Percentiles rank a stretch among this genome's conserved stretches.
phyloP scores from a whole-genome alignment of 1,140 invertebrate species.

The Pogonomyrmex barbatus region DNA sequence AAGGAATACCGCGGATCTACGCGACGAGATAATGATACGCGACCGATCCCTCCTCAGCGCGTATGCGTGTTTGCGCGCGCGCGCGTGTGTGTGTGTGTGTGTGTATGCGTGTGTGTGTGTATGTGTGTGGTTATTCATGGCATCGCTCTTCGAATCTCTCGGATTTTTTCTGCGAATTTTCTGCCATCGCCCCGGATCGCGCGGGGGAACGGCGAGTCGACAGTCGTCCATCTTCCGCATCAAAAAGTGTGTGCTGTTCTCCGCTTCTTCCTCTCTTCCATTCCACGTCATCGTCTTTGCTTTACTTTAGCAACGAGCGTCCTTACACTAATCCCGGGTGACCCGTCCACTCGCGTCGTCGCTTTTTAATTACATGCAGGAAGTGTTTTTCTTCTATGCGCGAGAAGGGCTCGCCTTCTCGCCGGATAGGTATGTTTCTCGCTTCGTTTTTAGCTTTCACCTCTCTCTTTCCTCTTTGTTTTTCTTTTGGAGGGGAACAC shows the following conservation, averaged over 20 bases:
- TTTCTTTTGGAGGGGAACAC: slow-evolving; percentile 55
- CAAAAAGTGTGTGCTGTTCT: slow-evolving; percentile 35
- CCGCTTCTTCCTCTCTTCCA: slow-evolving; percentile 69
- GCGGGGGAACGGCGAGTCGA: slow-evolving; percentile 71
- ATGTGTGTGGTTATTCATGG: background rate
- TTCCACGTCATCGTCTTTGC: slow-evolving; percentile 60
- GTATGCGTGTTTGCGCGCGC: background rate
- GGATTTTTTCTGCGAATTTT: slow-evolving; percentile 75
- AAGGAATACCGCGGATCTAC: slow-evolving; percentile 75
- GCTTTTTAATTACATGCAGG: slow-evolving; percentile 78
- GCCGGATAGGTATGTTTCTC: slow-evolving; percentile 64
- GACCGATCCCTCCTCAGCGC: slow-evolving; percentile 71
- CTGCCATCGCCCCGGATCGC: slow-evolving; percentile 57
- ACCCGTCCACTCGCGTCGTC: slow-evolving; percentile 82
- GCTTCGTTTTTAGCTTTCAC: slow-evolving; percentile 52
- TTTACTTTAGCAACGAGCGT: slow-evolving; percentile 70
- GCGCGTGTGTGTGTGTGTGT: no score
- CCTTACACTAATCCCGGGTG: slow-evolving; percentile 75
- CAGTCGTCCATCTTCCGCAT: slow-evolving; percentile 63
- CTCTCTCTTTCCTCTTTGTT: slow-evolving; percentile 41
- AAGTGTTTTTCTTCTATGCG: slow-evolving; percentile 82
- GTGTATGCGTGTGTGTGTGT: no score
- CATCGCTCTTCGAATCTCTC: slow-evolving; percentile 69
- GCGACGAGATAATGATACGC: slow-evolving; percentile 75
- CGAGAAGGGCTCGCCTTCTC: slow-evolving; percentile 71